Conservation (phyloP, 2,113 vertebrate species). For the Holacanthus passer region DNA sequence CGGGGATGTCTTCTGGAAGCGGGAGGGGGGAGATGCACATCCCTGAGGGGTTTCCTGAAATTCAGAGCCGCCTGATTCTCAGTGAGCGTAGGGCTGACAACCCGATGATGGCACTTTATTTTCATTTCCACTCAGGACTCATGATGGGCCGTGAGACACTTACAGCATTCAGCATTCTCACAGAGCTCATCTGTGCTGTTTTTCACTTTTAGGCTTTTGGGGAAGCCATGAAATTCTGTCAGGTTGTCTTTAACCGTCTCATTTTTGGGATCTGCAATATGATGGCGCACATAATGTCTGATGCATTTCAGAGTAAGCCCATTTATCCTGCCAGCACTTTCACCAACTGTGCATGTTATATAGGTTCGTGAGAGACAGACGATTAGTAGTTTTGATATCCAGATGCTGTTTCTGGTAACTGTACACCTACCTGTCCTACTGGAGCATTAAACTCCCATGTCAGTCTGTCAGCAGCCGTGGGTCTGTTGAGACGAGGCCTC, state of each 20-base stretch:
- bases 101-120: slow-evolving; percentile 71
- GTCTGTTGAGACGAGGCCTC: slow-evolving; percentile 10
- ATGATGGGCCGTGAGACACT: slow-evolving; percentile 52
- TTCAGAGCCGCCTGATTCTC: slow-evolving; percentile 51
- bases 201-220: slow-evolving; percentile 7
- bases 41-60: slow-evolving; percentile 59
- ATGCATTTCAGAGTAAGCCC: slow-evolving; percentile 3
- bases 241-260: slow-evolving; percentile 7
- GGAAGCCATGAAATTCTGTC: slow-evolving; percentile 16
- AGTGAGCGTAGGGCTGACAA: slow-evolving; percentile 38
- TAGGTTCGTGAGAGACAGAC: background rate
- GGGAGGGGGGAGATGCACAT: slow-evolving; percentile 22
- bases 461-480: slow-evolving; percentile 36
- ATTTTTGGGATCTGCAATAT: slow-evolving; percentile 12
- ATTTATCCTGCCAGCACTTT: slow-evolving; percentile 4
- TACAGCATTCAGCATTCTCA: slow-evolving; percentile 63
- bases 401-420: slow-evolving; percentile 37
- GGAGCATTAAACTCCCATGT: slow-evolving; percentile 6
- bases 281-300: background rate
- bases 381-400: slow-evolving; percentile 37
- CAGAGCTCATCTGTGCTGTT: slow-evolving; percentile 39
- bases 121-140: slow-evolving; percentile 74
- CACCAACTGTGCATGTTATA: background rate
- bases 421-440: slow-evolving; percentile 29
- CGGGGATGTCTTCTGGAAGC: slow-evolving; percentile 26